Base-by-base conservation (phyloP, 2,797 vertebrate genomes). In the Anguilla pacifica region DNA sequence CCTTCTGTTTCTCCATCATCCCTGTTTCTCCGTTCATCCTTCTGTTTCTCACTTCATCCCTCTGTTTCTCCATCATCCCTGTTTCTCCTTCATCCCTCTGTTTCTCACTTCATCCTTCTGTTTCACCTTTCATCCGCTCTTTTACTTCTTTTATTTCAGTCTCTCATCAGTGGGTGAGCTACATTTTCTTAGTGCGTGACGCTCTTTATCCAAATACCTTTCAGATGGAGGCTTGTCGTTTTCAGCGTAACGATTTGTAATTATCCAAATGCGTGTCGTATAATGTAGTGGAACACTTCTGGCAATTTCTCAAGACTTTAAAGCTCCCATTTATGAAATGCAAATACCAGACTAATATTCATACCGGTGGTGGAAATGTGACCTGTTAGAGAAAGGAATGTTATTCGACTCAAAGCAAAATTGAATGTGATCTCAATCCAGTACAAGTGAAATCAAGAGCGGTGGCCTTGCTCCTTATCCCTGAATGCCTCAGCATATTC, bases 281-380 rank as follows among this genome's bases (percentile, higher is more conserved):
- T 79, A 79, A 46, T 46, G 74, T 79, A 79, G 13, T 17, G 17
- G 35, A 46, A 79, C 74, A 79, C 39, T 43, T 46, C 74, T 79
- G 39, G 74, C 17, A 43, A 79, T 46, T 43, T 46, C 46, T 17
- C 74, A 46, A 79, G 74, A 43, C 74, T 79, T 79, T 17, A 79
- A 79, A 74, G 35, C 31, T 79, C 11, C 10, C 74, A 79, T 79
- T 79, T 79, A 46, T 79, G 35, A 79, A 79, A 79, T 79, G 35
- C 39, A 79, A 79, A 79, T 79, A 46, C 0, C 74, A 43, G 35
- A 79, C 13, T 22, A 19, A 46, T 79, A 79, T 22, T 79, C 39
- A 6, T 39, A 6, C 3, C 35, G 74, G 31, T 31, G 9, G 15
- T 5, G 46, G 39, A 79, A 79, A 79, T 46, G 28, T 46, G 39